These are phyloP conservation scores for Serranus cabrilla DNA, from an alignment of 2,797 vertebrate genomes.

Conservation along the genomic window DNA sequence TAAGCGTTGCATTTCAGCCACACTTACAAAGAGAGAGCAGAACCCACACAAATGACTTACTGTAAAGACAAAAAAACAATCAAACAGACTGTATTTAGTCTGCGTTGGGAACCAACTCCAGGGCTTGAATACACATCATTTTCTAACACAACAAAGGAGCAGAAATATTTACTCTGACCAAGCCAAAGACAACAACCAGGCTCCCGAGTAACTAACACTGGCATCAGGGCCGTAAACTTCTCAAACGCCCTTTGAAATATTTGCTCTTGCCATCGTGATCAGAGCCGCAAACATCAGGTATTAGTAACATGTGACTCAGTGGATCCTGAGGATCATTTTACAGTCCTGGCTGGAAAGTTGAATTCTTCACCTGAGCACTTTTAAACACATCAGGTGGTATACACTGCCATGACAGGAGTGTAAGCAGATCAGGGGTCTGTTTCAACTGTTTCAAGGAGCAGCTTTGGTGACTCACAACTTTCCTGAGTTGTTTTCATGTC, in stretches of 20 bases:
- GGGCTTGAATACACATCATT: constrained; percentile 63
- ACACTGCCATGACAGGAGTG: constrained; percentile 4
- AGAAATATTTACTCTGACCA: constrained; percentile 68
- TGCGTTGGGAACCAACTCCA: constrained; percentile 53
- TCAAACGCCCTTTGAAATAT: constrained; percentile 56
- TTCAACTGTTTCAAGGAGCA: not conserved
- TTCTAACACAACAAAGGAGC: constrained; percentile 72
- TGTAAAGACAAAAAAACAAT: constrained; percentile 43
- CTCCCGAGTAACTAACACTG: constrained; percentile 65
- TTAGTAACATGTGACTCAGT: too few species aligned
- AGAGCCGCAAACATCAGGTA: constrained; percentile 10
- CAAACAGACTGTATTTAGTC: constrained; percentile 70
- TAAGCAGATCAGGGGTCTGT: constrained; percentile 12
- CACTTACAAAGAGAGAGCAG: constrained; percentile 40
- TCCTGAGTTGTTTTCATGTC: not conserved
- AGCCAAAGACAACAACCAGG: constrained; percentile 71
- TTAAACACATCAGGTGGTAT: constrained; percentile 7
- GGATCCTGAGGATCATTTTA: not conserved
- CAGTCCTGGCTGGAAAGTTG: constrained; percentile 18
- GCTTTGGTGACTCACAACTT: not conserved
- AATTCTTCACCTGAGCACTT: constrained; percentile 28
- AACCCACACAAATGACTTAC: constrained; percentile 50
- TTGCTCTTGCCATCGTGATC: constrained; percentile 52
- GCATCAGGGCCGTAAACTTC: constrained; percentile 53
- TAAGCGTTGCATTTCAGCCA: constrained; percentile 48